Evolutionary conservation across 2,888 invertebrate species (phyloP), one percentile per base, ranked within the genome.

Genomic region (Lepetodrilus schrolli): DNA sequence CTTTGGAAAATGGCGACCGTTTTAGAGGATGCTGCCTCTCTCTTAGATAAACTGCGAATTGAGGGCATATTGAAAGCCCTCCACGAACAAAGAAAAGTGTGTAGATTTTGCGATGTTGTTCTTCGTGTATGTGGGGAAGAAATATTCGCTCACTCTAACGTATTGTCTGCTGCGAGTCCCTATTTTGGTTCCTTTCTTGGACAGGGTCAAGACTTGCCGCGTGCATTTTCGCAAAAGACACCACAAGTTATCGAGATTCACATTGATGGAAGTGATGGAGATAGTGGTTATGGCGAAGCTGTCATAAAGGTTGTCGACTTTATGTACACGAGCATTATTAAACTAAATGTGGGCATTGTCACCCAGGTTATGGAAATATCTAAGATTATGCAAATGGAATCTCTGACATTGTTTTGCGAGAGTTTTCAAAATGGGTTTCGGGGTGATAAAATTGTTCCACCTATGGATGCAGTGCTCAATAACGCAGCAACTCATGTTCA

Each of bases 181-280:
- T 89, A 89, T 79, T 88, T 89, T 74, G 82, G 84, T 65, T 77
- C 83, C 4, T 83, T 89, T 69, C 81, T 89, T 26, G 82, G 85
- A 13, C 80, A 83, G 17, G 83, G 83, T 1, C 83, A 83, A 69
- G 88, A 89, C 69, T 51, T 82, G n/a, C 89, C 89, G 2, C 82
- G 89, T 71, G 84, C 83, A 21, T 89, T 88, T 73, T 89, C 87
- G 13, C 88, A 88, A 72, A 87, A 86, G 74, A 77, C 80, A 10
- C 89, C 89, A 13, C 89, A 89, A 73, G 79, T 89, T 13, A 89
- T 89, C 21, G 89, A 89, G 78, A 88, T 89, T 69, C 88, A 88
- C 49, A 88, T 89, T 2, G 88, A 88, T 43, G 86, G 86, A 1
- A 81, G 72, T 30, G 83, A 81, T 21, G 80, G 77, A 7, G 84